Conservation (phyloP, 2,797 vertebrate genomes). For the Sciurus vulgaris region DNA sequence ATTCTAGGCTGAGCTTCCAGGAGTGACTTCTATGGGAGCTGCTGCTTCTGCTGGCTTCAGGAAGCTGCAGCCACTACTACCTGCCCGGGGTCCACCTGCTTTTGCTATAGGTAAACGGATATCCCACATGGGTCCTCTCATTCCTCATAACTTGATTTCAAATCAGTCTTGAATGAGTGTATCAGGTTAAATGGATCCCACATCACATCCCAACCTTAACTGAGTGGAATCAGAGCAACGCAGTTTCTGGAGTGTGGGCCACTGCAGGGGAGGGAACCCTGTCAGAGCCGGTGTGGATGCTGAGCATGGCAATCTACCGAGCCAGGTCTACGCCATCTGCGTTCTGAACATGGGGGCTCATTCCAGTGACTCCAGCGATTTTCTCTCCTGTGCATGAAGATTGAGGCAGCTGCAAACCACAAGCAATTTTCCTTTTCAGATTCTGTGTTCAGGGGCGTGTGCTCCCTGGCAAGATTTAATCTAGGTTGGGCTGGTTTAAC, state of each 20-base stretch:
- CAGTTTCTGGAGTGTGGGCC: background rate
- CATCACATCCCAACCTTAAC: background rate
- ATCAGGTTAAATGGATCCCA: background rate
- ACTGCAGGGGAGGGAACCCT: background rate
- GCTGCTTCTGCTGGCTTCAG: background rate
- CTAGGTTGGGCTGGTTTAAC: slow-evolving; percentile 10
- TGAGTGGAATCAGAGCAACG: background rate
- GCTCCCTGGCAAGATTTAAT: slow-evolving; percentile 14
- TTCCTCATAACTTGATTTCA: background rate
- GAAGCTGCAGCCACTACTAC: background rate
- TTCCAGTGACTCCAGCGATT: background rate
- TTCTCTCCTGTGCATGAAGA: background rate
- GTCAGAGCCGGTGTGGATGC: background rate
- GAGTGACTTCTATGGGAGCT: background rate
- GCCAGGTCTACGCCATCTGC: background rate
- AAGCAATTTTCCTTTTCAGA: slow-evolving; percentile 42
- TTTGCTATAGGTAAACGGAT: background rate
- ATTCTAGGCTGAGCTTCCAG: background rate
- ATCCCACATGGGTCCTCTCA: background rate
- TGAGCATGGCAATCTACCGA: background rate
- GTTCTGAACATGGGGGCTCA: background rate
- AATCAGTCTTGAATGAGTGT: background rate
- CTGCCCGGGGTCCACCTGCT: background rate
- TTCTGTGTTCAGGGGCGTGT: background rate
- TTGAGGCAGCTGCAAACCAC: background rate